phyloP scores from a whole-genome alignment of 2,113 vertebrate genomes.

The Aldabrachelys gigantea region DNA sequence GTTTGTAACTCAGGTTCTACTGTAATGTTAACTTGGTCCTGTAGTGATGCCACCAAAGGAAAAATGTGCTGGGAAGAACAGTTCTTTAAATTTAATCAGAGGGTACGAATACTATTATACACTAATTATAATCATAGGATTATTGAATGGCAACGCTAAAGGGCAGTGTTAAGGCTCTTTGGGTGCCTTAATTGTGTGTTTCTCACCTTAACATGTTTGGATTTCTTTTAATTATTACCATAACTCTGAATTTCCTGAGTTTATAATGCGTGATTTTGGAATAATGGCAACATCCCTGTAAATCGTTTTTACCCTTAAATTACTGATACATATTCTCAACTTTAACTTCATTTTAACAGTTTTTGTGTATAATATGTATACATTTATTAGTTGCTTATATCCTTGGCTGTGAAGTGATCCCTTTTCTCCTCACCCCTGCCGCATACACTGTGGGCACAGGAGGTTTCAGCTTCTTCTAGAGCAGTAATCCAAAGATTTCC shows the following conservation, averaged over 20 bases:
- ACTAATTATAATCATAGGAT: background rate
- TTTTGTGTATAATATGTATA: background rate
- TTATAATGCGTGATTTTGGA: background rate
- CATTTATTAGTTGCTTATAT: background rate
- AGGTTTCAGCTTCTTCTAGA: background rate
- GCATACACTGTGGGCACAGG: background rate
- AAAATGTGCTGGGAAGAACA: background rate
- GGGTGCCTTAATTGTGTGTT: background rate
- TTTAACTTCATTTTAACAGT: background rate
- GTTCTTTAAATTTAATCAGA: background rate
- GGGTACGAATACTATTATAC: background rate
- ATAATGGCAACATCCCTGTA: background rate
- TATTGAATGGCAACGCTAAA: background rate
- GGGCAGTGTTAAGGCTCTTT: background rate
- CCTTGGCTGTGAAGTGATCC: background rate
- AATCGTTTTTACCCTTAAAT: background rate
- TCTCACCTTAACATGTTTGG: background rate
- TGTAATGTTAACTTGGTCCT: background rate
- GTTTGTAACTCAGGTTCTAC: background rate
- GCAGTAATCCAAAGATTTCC: background rate
- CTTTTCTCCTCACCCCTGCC: background rate
- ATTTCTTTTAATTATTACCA: background rate
- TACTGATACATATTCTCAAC: background rate
- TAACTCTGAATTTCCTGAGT: slow-evolving; percentile 17
- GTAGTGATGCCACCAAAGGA: background rate